phyloP scores from a whole-genome alignment of 1,140 invertebrate species.

The Paraescarpia echinospica region DNA sequence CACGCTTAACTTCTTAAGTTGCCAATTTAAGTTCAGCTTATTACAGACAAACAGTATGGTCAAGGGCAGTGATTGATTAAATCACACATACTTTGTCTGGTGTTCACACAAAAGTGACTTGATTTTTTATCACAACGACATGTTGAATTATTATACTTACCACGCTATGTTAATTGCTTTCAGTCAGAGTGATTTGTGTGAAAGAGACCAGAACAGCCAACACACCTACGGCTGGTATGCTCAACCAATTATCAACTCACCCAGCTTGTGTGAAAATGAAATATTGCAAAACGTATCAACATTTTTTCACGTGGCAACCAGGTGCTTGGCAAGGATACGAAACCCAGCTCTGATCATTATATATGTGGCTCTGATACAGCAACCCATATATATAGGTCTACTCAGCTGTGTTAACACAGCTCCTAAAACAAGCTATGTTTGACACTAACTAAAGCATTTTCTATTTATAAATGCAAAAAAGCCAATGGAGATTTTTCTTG shows the following conservation, averaged over 20 bases:
- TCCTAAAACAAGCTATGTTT: too few species aligned
- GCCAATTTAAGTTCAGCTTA: not conserved
- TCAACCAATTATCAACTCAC: not conserved
- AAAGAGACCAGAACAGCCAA: not conserved
- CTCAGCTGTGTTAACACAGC: not conserved
- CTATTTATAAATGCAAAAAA: too few species aligned
- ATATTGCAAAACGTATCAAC: not conserved
- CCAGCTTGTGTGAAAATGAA: not conserved
- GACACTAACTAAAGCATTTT: too few species aligned
- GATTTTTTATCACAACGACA: too few species aligned
- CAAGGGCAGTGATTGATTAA: not conserved
- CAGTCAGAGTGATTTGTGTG: not conserved
- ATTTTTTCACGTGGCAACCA: not conserved
- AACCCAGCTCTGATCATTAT: not conserved
- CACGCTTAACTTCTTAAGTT: not conserved
- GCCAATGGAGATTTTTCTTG: too few species aligned
- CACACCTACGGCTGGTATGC: not conserved
- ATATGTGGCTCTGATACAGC: too few species aligned
- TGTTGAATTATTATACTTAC: too few species aligned
- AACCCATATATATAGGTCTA: not conserved
- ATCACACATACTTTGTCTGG: not conserved
- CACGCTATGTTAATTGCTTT: not conserved
- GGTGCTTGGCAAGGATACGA: not conserved
- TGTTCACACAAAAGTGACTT: not conserved
- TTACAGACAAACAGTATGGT: not conserved